Conservation (phyloP, 1,140 invertebrate species). For the Pantala flavescens region DNA sequence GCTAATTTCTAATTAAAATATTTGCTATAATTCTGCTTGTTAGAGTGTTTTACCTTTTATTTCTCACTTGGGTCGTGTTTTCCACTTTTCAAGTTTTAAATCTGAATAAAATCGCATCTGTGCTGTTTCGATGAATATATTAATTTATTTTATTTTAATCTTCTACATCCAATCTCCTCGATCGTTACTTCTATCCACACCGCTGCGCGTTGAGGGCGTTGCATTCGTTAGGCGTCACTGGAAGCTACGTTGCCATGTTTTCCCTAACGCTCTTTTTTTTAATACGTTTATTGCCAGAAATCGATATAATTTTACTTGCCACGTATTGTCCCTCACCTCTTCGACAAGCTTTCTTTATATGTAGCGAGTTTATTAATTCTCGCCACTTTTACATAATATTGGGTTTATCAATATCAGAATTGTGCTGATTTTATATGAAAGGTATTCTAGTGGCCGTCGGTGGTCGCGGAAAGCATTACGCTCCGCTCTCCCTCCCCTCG, state of each 20-base stretch:
- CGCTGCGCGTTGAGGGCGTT: conserved; percentile 16
- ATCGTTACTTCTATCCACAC: conserved; percentile 8
- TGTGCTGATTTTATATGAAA: background rate
- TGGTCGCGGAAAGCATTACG: background rate
- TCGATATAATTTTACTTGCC: conserved; percentile 3
- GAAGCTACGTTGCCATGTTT: conserved; percentile 13
- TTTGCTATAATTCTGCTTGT: too few relatives aligned
- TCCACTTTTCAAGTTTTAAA: too few relatives aligned
- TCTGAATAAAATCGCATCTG: too few relatives aligned
- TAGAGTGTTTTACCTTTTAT: too few relatives aligned
- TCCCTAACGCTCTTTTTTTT: background rate
- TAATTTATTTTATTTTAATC: too few relatives aligned
- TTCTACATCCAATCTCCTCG: background rate
- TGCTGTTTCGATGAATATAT: too few relatives aligned
- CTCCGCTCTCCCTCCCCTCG: background rate
- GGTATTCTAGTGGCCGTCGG: background rate
- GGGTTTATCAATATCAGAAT: background rate
- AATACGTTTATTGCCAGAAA: conserved; percentile 8
- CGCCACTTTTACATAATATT: background rate
- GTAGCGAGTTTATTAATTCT: too few relatives aligned
- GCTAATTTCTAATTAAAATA: too few relatives aligned
- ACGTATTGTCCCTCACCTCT: background rate
- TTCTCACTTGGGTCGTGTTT: too few relatives aligned
- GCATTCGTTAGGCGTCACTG: conserved; percentile 4
- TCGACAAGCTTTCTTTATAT: too few relatives aligned